These are phyloP conservation scores for Acanthis flammea DNA, from an alignment of 2,797 vertebrate species.

Conservation along the genomic window DNA sequence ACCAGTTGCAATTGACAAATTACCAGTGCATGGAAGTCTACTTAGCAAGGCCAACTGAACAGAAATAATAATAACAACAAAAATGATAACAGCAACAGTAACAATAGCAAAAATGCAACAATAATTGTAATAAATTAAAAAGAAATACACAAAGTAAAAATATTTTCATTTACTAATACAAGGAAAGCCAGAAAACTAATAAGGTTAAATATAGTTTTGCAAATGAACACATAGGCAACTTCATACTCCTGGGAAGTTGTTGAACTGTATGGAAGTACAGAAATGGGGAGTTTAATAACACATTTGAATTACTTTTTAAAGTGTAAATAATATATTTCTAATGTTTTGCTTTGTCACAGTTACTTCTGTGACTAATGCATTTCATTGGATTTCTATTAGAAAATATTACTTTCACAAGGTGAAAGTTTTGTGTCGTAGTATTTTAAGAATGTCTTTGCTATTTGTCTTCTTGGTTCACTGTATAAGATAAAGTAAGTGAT, in stretches of 20 bases:
- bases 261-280: not conserved
- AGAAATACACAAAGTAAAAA: not conserved
- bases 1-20: not conserved
- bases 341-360: not conserved
- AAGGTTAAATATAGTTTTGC: not conserved
- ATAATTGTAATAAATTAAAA: not conserved
- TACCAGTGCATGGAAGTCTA: not conserved
- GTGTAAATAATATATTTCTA: not conserved
- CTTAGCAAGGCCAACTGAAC: not conserved
- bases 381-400: not conserved
- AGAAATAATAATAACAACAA: not conserved
- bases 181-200: not conserved
- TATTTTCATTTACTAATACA: not conserved
- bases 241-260: not conserved
- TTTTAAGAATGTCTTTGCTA: not conserved
- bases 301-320: not conserved
- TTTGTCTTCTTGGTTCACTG: not conserved
- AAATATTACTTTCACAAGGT: not conserved
- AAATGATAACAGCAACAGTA: not conserved
- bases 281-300: not conserved
- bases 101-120: rapidly evolving
- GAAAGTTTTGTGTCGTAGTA: not conserved
- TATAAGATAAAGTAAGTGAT: not conserved
- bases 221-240: rapidly evolving
- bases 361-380: not conserved